Evolutionary conservation across 2,888 invertebrate genomes (phyloP), one percentile per base, ranked within the genome.

Genomic region (Prosapia bicincta): DNA sequence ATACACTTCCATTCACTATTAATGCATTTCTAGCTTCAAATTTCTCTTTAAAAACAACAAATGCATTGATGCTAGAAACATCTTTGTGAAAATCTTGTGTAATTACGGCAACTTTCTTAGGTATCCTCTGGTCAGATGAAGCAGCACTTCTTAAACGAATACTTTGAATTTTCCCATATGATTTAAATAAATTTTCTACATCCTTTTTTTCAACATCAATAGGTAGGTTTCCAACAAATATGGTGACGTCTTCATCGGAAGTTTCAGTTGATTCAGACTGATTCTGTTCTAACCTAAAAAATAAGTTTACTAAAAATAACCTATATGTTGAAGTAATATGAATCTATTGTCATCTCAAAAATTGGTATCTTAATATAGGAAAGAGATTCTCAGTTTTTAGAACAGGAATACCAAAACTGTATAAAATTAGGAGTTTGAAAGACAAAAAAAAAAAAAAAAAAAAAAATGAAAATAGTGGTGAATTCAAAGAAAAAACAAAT

Each of bases 171-270:
- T 85, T 81, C 1, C 95, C 95, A 85, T 88, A 92, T 81, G 89
- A 86, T 77, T 83, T 86, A 80, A 95, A 94, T 7, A 90, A 84
- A 80, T 87, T 89, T 80, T 87, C 83, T 66, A 94, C 84, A 65
- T 88, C 85, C 79, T 88, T 88, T 81, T 88, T 88, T 75, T 88
- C 87, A 15, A 84, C 83, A 26, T 86, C 86, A 70, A 89, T 87
- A 0, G 92, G 91, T 6, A 94, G 87, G 87, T 95, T 95, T 7
- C 93, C 93, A 2, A 95, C 89, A 87, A 91, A 94, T 13, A 95
- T 82, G 0, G 94, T 93, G 79, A 90, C 87, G 1, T 54, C 20
- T 3, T 54, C 54, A 20, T 54, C 54, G 13, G 10, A 13, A 9
- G 2, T 13, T 2, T 38, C 38, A 13, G 13, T 6, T 20, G 5